Evolutionary conservation across 2,888 invertebrate genomes (phyloP), one percentile per base, ranked within the genome.

Genomic region (Octonoba sinensis): DNA sequence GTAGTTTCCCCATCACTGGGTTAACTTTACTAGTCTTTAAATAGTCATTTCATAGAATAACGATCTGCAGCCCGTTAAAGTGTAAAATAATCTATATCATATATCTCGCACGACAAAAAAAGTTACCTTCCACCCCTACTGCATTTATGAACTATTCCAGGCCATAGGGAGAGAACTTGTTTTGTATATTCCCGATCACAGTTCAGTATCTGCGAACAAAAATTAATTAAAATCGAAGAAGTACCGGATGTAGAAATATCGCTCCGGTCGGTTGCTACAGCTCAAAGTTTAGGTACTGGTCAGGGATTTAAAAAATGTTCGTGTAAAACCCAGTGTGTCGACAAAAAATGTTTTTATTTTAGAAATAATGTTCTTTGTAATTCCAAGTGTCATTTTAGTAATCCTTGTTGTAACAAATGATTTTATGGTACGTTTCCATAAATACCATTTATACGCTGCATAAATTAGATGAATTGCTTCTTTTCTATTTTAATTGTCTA

Each of bases 191-290:
- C n/a, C n/a, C n/a, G 22, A 77, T 62, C 62, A 49, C 62, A 70
- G 36, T 51, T 70, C 69, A 62, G 56, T 70, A 46, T 75, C 75
- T 75, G 75, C 59, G 59, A 75, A 57, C 75, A 75, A 76, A 76
- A 76, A 76, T 51, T 76, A 69, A 76, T 76, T 76, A 69, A 51
- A 69, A 76, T 76, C 57, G 74, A 74, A 74, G 74, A 74, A 74
- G 65, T 74, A 65, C 65, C 74, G 65, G 65, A 74, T 65, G 57
- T 65, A 74, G 74, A 74, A 65, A 74, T 54, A 74, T 74, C 74
- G 65, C 74, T 74, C 65, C 74, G 74, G 56, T 69, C 69, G 60
- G 60, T 71, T 71, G 71, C 71, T 71, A 71, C 71, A 71, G 71
- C 72, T 72, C 72, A 72, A 72, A 72, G 72, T 72, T 72, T 72